Evolutionary conservation across 2,797 vertebrate genomes (phyloP), one percentile per base, ranked within the genome.

Genomic region (Crocodylus rhombifer): DNA sequence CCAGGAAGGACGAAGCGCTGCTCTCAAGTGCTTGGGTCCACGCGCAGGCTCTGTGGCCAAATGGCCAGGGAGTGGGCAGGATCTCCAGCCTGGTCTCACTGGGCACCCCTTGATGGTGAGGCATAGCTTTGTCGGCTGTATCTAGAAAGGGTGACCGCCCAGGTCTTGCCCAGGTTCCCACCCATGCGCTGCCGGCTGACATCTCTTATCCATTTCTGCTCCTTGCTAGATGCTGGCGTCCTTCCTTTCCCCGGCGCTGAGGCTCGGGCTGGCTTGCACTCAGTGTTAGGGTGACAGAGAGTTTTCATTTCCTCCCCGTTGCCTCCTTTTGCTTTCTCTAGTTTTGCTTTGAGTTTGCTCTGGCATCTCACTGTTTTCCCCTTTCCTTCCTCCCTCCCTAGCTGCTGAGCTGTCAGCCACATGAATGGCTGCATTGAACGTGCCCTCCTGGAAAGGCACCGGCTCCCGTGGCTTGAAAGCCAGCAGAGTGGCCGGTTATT

Each of bases 301-400:
- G 18, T 90, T 42, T 86, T 14, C 1, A 1, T 93, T 95, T 95
- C 93, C 85, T 91, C 90, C 84, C 2, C 0, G 73, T 0, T 0
- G 87, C 77, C 78, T 91, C 67, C 13, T 73, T 93, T 77, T 87
- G 93, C 94, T 97, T 96, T 97, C 96, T 96, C 95, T 95, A 89
- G 96, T 96, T 96, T 95, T 97, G 94, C 65, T 97, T 96, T 97
- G 91, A 95, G 76, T 86, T 0, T 65, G 36, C 80, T 93, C 73
- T 76, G 69, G 67, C 67, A 71, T 23, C 67, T 71, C 13, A 1
- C 51, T 21, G 61, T 84, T 93, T 93, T 90, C 88, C 93, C 82
- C 80, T 94, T 78, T 76, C 91, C 28, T 90, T 18, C 94, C 58
- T 93, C 84, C 83, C 67, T 95, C n/a, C 18, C 18, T 74, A 36